Evolutionary conservation across 1,140 invertebrate species (phyloP).

Genomic region (Vollenhovia emeryi): DNA sequence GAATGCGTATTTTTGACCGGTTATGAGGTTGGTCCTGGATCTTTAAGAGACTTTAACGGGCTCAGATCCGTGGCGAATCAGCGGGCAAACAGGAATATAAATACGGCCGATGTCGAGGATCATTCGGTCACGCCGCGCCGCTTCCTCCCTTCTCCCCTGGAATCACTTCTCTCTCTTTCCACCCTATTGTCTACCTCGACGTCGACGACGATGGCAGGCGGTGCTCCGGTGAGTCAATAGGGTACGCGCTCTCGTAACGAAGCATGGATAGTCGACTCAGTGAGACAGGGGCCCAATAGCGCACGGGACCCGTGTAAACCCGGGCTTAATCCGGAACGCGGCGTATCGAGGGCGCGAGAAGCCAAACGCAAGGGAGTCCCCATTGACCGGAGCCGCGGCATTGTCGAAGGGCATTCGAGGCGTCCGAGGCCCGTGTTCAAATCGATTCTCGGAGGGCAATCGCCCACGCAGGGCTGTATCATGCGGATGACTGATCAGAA

Average conservation of each 20-base stretch:
- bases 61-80: conserved; percentile 78
- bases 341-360: conserved; percentile 72
- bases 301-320: conserved; percentile 60
- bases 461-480: conserved; percentile 59
- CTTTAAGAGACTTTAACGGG: conserved; percentile 63
- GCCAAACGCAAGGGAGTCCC: conserved; percentile 32
- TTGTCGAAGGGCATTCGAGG: conserved; percentile 46
- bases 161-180: neutral
- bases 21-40: conserved; percentile 64
- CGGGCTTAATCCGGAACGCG: conserved; percentile 71
- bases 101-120: conserved; percentile 75
- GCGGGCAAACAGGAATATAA: conserved; percentile 82
- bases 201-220: neutral
- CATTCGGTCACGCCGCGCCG: conserved; percentile 76
- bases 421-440: conserved; percentile 45
- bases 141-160: conserved; percentile 52
- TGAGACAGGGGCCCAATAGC: conserved; percentile 17
- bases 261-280: conserved; percentile 23
- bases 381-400: conserved; percentile 51
- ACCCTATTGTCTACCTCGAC: conserved; percentile 46
- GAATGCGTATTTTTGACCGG: conserved; percentile 78
- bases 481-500: conserved; percentile 43
- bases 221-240: conserved; percentile 22
- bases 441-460: conserved; percentile 59
- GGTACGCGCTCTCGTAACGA: conserved; percentile 28